A percentile compares a stretch with the other conserved stretches of the same genome.
phyloP scores from a whole-genome alignment of 2,797 vertebrate species.

The Setipinna tenuifilis region DNA sequence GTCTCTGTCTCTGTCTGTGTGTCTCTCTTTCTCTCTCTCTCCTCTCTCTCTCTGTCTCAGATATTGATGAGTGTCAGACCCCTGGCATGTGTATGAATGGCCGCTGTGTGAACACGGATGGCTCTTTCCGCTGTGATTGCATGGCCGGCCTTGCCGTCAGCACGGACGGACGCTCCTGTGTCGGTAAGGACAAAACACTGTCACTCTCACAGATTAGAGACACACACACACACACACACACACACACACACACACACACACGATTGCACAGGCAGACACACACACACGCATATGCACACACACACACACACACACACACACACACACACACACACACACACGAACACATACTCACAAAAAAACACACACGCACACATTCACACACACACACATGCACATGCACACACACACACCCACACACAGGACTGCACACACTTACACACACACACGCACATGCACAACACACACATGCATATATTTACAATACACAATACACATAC shows the following conservation, averaged over 20 bases:
- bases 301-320: not conserved
- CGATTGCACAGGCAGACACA: not conserved
- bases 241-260: not conserved
- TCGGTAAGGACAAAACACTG: slow-evolving; percentile 66
- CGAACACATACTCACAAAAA: too few species aligned
- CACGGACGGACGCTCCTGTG: slow-evolving; percentile 78
- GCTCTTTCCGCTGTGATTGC: slow-evolving; percentile 78
- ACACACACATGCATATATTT: too few species aligned
- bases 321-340: not conserved
- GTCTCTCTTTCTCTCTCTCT: not conserved
- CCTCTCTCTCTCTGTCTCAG: slow-evolving; percentile 50
- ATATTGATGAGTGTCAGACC: slow-evolving; percentile 78
- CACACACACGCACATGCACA: too few species aligned
- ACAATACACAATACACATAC: too few species aligned
- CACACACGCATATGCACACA: not conserved
- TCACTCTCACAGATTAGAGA: too few species aligned
- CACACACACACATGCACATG: not conserved
- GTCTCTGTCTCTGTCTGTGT: too few species aligned
- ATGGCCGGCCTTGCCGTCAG: slow-evolving; percentile 75
- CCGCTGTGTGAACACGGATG: slow-evolving; percentile 77
- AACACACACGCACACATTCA: not conserved
- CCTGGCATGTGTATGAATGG: slow-evolving; percentile 81
- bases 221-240: not conserved
- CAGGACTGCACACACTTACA: not conserved
- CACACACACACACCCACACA: not conserved